A percentile compares a stretch with the other conserved stretches of the same genome.
phyloP scores from a whole-genome alignment of 2,888 invertebrate species.

The Gastracanthus pulcherrimus region DNA sequence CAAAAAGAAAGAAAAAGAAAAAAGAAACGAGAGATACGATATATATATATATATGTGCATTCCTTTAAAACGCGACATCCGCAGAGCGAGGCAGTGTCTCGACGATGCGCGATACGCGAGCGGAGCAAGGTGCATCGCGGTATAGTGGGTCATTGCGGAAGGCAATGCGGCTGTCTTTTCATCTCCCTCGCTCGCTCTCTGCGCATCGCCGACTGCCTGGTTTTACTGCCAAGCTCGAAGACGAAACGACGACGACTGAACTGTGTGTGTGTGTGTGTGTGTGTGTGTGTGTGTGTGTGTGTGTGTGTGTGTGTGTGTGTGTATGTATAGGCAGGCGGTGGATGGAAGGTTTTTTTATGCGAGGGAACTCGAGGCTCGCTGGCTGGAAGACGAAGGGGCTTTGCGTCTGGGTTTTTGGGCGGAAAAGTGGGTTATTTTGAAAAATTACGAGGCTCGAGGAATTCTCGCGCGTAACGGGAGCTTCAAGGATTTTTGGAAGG shows the following conservation, averaged over 20 bases:
- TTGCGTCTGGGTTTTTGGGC: not conserved
- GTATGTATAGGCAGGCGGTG: not conserved
- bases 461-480: no score
- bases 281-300: no score
- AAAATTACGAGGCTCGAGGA: not conserved
- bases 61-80: no score
- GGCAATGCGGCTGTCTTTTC: constrained; percentile 62
- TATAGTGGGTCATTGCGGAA: constrained; percentile 66
- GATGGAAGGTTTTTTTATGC: not conserved
- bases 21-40: no score
- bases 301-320: no score
- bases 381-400: not conserved
- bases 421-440: not conserved
- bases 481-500: no score
- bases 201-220: not conserved
- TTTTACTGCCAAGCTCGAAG: no score
- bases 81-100: not conserved
- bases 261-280: no score
- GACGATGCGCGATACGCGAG: not conserved
- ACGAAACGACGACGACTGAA: no score
- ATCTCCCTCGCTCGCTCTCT: not conserved
- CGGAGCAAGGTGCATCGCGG: constrained; percentile 20
- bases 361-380: not conserved
- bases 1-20: not conserved
- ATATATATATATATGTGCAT: no score